Evolutionary conservation across 2,797 vertebrate genomes (phyloP).

Genomic region (Furcifer pardalis): DNA sequence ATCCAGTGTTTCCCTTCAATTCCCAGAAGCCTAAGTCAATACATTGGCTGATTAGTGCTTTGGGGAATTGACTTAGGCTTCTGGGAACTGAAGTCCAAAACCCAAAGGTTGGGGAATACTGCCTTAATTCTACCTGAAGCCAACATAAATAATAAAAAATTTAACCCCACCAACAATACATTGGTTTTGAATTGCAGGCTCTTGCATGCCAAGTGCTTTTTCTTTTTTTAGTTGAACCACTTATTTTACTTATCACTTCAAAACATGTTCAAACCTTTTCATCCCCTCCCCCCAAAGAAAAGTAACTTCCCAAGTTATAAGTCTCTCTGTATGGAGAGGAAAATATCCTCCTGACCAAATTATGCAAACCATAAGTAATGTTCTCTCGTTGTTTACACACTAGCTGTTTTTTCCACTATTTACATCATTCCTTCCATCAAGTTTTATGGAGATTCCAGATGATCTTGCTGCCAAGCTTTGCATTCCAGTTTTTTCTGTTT

Average conservation of each 20-base stretch:
- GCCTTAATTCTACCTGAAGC: neutral
- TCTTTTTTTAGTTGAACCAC: neutral
- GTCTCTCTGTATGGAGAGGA: neutral
- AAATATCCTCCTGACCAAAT: neutral
- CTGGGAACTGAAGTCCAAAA: too few relatives aligned
- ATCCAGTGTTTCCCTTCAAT: too few relatives aligned
- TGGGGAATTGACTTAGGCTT: too few relatives aligned
- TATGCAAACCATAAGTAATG: neutral
- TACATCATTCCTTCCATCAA: neutral
- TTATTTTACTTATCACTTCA: too few relatives aligned
- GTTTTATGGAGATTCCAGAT: neutral
- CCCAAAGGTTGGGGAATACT: too few relatives aligned
- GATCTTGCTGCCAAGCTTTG: neutral
- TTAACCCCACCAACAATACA: neutral
- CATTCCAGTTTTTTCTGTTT: neutral
- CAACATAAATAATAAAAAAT: neutral
- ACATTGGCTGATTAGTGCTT: too few relatives aligned
- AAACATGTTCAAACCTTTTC: neutral
- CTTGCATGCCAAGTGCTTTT: neutral
- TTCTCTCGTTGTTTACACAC: neutral
- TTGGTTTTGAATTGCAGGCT: neutral
- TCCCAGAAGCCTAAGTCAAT: too few relatives aligned
- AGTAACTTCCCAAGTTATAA: neutral
- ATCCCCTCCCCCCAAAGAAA: too few relatives aligned
- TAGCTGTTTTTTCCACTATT: neutral